These are phyloP conservation scores for Thymelicus sylvestris DNA, from an alignment of 2,888 invertebrate species.

Conservation along the genomic window DNA sequence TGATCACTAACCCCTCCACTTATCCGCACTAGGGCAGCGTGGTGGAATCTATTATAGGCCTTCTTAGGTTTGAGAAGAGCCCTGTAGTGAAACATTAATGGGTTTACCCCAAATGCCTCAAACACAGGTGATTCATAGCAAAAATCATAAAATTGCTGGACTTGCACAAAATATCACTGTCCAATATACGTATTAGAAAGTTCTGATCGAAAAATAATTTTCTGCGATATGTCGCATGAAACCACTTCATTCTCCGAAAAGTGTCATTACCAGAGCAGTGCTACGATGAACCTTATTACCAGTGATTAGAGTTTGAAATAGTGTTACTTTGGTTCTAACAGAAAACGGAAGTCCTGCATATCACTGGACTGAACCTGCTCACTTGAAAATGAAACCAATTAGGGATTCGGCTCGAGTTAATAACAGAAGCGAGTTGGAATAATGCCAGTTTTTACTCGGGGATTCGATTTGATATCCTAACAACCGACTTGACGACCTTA, in stretches of 20 bases:
- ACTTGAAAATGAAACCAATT: constrained; percentile 83
- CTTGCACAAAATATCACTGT: constrained; percentile 18
- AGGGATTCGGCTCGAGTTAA: constrained; percentile 59
- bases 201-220: constrained; percentile 33
- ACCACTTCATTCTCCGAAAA: constrained; percentile 32
- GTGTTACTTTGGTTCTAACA: constrained; percentile 50
- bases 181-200: constrained; percentile 11
- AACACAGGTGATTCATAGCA: neutral
- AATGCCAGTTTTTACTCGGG: constrained; percentile 28
- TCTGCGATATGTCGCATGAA: constrained; percentile 29
- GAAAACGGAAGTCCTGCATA: constrained; percentile 66
- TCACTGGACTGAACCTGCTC: constrained; percentile 74
- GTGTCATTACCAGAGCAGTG: constrained; percentile 24
- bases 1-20: too few species aligned
- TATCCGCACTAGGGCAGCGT: too few species aligned
- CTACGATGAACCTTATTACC: constrained; percentile 52
- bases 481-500: too few species aligned
- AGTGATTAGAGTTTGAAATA: constrained; percentile 57
- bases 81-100: too few species aligned
- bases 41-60: too few species aligned
- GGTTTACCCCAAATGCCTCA: neutral
- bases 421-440: constrained; percentile 25
- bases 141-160: constrained; percentile 13
- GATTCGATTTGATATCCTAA: neutral
- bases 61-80: too few species aligned